Evolutionary conservation across 1,140 invertebrate genomes (phyloP), one percentile per base, ranked within the genome.

Genomic region (Trichonephila clavipes): DNA sequence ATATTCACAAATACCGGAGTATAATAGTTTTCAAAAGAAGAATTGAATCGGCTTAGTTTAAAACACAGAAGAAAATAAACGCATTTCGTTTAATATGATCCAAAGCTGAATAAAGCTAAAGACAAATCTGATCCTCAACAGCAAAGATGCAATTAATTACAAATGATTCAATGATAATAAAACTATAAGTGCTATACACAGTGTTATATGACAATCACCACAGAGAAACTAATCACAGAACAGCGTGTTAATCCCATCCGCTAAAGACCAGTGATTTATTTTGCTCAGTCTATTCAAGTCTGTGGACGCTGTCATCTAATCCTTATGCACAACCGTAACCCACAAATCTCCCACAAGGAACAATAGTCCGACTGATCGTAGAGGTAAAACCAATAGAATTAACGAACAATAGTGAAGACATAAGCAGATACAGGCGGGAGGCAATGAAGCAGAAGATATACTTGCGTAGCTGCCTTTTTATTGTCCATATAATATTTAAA

Each of bases 371-470:
- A 34, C 28, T 77, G 28, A 18, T 14, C 16, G 72, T 77, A 77
- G 72, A 77, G 24, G 72, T 77, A 77, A 77, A 40, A 77, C 51
- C 18, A 77, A 40, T 16, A 77, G 72, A 77, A 77, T 77, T 40
- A 77, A 77, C 72, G 72, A 77, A 77, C 72, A 77, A 77, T 77
- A 77, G 34, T 77, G 34, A 77, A 18, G 21, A 19, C 24, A 69
- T 24, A 24, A 69, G 8, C 8, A 40, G 72, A 19, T 18, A 77
- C 28, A 34, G 18, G 16, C 72, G 6, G 16, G 34, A 77, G 18
- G 34, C 28, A 77, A 34, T 34, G 34, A 77, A 28, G 6, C 21
- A 69, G 66, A 12, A 6, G n/a, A 69, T 7, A 69, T 24, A 69
- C 16, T 77, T 40, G 18, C 6, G 72, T 77, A 34, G 72, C 24